phyloP scores from a whole-genome alignment of 2,888 invertebrate genomes.

The Coremacera marginata region DNA sequence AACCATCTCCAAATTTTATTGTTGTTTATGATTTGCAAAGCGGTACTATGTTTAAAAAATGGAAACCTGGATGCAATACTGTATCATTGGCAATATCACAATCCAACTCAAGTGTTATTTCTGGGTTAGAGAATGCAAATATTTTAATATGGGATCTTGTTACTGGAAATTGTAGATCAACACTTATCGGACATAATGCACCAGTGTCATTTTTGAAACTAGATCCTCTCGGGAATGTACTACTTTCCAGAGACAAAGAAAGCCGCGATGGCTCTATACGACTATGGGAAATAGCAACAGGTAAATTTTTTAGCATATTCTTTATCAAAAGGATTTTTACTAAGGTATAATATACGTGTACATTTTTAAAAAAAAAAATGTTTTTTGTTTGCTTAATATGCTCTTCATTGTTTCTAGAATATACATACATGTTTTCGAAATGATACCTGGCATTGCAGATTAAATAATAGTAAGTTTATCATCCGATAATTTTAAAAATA shows the following conservation, averaged over 20 bases:
- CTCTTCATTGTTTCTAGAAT: too few species aligned
- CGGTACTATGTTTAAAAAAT: conserved; percentile 91
- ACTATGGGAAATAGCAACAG: conserved; percentile 85
- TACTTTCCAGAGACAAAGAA: conserved; percentile 81
- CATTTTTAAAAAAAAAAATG: too few species aligned
- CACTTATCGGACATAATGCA: conserved; percentile 82
- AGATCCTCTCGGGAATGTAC: conserved; percentile 79
- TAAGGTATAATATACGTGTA: too few species aligned
- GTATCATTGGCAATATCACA: conserved; percentile 89
- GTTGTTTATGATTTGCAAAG: conserved; percentile 92
- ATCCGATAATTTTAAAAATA: too few species aligned
- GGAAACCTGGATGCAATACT: conserved; percentile 88
- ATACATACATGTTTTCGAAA: too few species aligned
- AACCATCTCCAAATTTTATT: conserved; percentile 88
- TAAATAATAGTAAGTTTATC: too few species aligned
- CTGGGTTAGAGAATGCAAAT: conserved; percentile 84
- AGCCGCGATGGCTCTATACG: conserved; percentile 82
- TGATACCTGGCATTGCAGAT: too few species aligned
- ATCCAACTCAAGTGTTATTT: conserved; percentile 84
- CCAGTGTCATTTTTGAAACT: conserved; percentile 81
- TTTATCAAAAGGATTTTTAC: too few species aligned
- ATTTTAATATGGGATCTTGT: conserved; percentile 89
- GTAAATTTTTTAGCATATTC: conserved; percentile 66
- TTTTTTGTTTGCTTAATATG: too few species aligned
- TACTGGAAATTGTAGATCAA: conserved; percentile 84